A percentile compares a stretch with the other conserved stretches of the same genome.
These are phyloP conservation scores for Bombus huntii DNA, from an alignment of 1,140 invertebrate genomes.

Conservation along the genomic window DNA sequence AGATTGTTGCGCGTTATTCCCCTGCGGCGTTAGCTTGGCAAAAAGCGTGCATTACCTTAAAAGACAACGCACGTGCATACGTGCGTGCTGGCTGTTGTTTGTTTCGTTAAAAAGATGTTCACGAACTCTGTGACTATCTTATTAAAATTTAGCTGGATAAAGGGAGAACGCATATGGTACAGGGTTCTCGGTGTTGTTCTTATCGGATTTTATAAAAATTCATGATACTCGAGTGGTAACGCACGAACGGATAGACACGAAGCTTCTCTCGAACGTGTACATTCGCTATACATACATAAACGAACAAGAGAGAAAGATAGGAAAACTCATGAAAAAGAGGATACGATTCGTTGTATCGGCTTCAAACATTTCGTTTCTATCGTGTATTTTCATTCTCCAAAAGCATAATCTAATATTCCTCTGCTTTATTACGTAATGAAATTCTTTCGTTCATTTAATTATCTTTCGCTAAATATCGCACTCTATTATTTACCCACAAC, in stretches of 20 bases:
- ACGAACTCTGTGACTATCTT: slow-evolving; percentile 46
- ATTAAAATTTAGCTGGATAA: slow-evolving; percentile 40
- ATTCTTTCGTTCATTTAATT: not conserved
- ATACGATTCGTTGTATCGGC: not conserved
- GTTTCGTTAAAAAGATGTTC: slow-evolving; percentile 28
- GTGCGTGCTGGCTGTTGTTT: not conserved
- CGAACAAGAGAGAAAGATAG: not conserved
- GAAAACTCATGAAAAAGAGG: too few relatives aligned
- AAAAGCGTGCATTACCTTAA: slow-evolving; percentile 9
- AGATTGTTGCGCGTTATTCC: not conserved
- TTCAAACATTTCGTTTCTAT: not conserved
- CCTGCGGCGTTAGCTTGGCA: not conserved
- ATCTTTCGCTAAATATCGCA: not conserved
- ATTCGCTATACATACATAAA: not conserved
- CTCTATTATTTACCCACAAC: too few relatives aligned
- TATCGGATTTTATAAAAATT: slow-evolving; percentile 44
- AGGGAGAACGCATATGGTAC: slow-evolving; percentile 7
- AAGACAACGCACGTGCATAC: not conserved
- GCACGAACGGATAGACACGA: slow-evolving; percentile 30
- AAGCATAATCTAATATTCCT: not conserved
- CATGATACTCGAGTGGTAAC: slow-evolving; percentile 39
- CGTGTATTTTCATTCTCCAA: not conserved
- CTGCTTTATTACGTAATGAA: not conserved
- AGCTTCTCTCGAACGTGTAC: not conserved
- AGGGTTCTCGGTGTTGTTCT: slow-evolving; percentile 12